Base-by-base conservation (phyloP, 2,797 vertebrate species). In the Pseudopleuronectes americanus region DNA sequence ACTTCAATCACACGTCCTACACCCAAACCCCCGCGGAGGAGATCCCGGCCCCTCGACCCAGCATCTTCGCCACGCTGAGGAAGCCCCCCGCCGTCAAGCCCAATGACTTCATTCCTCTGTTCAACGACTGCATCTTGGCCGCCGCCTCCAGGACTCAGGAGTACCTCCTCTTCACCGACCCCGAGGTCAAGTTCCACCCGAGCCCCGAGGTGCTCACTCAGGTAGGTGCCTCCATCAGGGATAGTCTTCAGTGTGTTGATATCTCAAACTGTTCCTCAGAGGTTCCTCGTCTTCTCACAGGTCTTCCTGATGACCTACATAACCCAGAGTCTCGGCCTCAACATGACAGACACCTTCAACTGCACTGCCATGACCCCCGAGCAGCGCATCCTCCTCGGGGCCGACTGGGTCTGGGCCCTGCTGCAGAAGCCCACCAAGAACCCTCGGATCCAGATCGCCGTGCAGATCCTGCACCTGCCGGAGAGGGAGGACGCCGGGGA, bases 281-380 rank as follows among this genome's bases (percentile, higher is more conserved):
- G 16, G 28, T 43, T 19, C 49, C 12, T 3, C 36, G 33, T 59
- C 45, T 7, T 47, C 14, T 36, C 0, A 17, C 69, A 95, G 89
- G 84, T 94, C 80, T 95, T 95, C 74, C 80, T 95, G 38, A 94
- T 95, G 94, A 92, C 92, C 26, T 95, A 93, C 89, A 93, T 95
- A 64, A 28, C 87, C 31, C 89, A 80, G 76, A 94, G 93, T 21
- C 17, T 89, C 41, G 76, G 65, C 68, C 76, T 93, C 21, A 83
- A 88, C 57, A 64, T 94, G 55, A 87, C 78, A 0, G 80, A 92
- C 59, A 63, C 56, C 22, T 90, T 95, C 81, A 94, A 81, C 83
- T 95, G 92, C 84, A 95, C 92, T 0, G 83, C 81, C 77, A 94
- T 94, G 93, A 95, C 92, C 0, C 88, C 84, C 0, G 84, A 85